These are phyloP conservation scores for Sinocyclocheilus anophthalmus DNA, from an alignment of 2,113 vertebrate species.

Conservation along the genomic window DNA sequence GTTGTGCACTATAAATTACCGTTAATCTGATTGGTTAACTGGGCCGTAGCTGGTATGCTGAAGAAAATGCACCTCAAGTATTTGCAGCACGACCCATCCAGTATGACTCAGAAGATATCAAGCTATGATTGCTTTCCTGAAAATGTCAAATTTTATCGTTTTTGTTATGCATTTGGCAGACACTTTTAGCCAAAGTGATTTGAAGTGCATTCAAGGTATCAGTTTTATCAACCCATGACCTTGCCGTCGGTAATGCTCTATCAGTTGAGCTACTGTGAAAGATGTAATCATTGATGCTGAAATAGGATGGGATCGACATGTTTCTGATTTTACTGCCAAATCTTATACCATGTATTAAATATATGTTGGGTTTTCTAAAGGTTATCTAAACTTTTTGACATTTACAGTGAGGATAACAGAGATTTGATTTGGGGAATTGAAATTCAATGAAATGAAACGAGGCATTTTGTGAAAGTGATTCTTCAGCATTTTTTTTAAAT, in stretches of 20 bases:
- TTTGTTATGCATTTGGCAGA: neutral
- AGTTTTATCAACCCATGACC: neutral
- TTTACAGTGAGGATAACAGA: neutral
- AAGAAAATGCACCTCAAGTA: neutral
- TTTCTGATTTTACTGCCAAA: neutral
- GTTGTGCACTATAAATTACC: conserved; percentile 1
- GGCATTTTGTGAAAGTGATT: neutral
- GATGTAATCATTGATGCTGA: neutral
- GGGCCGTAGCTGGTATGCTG: neutral
- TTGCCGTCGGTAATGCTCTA: neutral
- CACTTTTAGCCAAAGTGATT: neutral
- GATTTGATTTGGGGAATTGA: neutral
- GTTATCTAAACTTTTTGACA: conserved; percentile 18
- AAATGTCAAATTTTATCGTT: neutral
- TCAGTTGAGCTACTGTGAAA: neutral
- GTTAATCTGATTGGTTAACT: conserved; percentile 36
- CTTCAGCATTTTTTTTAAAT: neutral
- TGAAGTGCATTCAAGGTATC: neutral
- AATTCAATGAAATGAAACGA: neutral
- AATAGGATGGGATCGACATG: neutral
- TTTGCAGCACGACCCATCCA: conserved; percentile 2
- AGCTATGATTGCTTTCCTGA: neutral
- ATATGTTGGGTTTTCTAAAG: neutral
- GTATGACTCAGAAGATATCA: conserved; percentile 5
- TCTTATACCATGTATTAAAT: neutral